Conservation (phyloP, 2,888 invertebrate species). For the Chymomyza caudatula region DNA sequence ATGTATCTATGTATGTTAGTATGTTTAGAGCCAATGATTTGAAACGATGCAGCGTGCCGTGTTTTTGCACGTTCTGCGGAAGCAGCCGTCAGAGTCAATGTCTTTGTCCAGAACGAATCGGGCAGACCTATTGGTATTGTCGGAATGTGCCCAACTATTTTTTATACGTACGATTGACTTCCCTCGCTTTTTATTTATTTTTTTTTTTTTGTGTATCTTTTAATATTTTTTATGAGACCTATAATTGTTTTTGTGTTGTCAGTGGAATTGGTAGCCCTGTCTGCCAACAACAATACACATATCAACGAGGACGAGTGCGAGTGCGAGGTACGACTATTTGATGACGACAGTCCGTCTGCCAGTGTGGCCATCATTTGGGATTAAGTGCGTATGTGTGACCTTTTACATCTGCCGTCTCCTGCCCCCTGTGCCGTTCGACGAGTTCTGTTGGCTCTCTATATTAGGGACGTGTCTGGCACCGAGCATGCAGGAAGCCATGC, state of each 20-base stretch:
- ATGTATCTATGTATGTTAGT: too few relatives aligned
- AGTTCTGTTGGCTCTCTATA: neutral
- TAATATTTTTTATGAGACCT: neutral
- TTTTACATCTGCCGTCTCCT: constrained; percentile 69
- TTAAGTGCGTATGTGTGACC: constrained; percentile 55
- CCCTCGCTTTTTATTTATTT: too few relatives aligned
- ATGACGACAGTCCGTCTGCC: constrained; percentile 64
- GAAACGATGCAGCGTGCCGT: neutral
- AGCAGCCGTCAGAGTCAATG: neutral
- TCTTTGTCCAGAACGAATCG: neutral
- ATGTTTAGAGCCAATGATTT: neutral
- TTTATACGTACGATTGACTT: neutral
- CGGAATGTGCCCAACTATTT: neutral
- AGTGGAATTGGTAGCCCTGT: neutral
- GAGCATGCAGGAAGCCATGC: constrained; percentile 56
- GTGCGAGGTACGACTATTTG: constrained; percentile 10
- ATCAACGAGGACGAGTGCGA: constrained; percentile 30
- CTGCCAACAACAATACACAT: neutral
- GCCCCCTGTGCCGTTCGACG: constrained; percentile 16
- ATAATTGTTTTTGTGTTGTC: constrained; percentile 1
- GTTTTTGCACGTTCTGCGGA: neutral
- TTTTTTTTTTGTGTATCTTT: neutral
- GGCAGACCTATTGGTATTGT: neutral
- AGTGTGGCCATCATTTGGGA: constrained; percentile 67
- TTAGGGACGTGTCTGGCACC: neutral